phyloP scores from a whole-genome alignment of 1,140 invertebrate genomes.

The Drusus annulatus region DNA sequence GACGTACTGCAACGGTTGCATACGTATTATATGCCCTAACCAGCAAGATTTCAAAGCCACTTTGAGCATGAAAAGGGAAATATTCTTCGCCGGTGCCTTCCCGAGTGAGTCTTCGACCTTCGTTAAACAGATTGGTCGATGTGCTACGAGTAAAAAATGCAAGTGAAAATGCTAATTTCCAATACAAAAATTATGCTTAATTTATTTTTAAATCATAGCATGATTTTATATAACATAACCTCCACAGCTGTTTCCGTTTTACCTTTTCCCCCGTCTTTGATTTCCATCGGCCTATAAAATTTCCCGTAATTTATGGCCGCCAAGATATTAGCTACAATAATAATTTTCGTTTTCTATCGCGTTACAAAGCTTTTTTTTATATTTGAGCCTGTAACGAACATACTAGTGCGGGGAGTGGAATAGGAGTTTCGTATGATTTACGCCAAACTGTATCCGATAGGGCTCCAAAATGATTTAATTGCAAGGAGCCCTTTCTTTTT shows the following conservation, averaged over 20 bases:
- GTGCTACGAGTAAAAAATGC: too few relatives aligned
- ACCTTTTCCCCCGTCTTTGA: neutral
- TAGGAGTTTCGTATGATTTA: constrained; percentile 14
- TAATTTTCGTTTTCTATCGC: constrained; percentile 21
- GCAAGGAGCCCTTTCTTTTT: neutral
- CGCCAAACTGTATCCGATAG: neutral
- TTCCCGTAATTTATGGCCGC: constrained; percentile 31
- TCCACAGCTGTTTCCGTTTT: neutral
- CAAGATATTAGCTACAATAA: constrained; percentile 7
- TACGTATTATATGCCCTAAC: too few relatives aligned
- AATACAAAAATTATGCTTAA: too few relatives aligned
- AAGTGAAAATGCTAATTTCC: too few relatives aligned
- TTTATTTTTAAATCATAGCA: too few relatives aligned
- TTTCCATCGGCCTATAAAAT: constrained; percentile 42
- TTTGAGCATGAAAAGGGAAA: too few relatives aligned
- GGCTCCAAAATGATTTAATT: constrained; percentile 15
- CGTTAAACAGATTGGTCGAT: too few relatives aligned
- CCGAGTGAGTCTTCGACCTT: too few relatives aligned
- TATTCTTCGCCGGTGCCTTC: too few relatives aligned
- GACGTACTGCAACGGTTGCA: too few relatives aligned
- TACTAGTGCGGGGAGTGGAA: neutral
- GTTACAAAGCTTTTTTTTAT: constrained; percentile 10
- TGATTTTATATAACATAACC: too few relatives aligned
- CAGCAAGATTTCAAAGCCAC: too few relatives aligned
- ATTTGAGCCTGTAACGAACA: constrained; percentile 12